phyloP scores from a whole-genome alignment of 2,797 vertebrate species.

The Bucorvus abyssinicus region DNA sequence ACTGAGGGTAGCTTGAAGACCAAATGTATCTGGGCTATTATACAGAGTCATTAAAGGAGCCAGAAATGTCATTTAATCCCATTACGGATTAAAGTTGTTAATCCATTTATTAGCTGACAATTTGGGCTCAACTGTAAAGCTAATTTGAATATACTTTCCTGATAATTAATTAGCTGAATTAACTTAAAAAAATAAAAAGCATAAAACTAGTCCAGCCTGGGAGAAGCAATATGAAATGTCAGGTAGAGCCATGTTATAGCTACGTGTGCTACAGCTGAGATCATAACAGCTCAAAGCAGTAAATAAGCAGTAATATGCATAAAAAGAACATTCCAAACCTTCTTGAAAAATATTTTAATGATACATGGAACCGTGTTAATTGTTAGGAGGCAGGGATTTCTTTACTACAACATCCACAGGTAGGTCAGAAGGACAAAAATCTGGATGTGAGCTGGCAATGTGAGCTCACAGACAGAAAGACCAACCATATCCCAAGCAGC shows the following conservation, averaged over 20 bases:
- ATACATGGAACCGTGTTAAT: background rate
- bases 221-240: background rate
- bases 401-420: background rate
- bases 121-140: background rate
- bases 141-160: background rate
- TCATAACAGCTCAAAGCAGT: background rate
- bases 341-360: background rate
- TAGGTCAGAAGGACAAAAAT: background rate
- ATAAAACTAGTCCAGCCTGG: background rate
- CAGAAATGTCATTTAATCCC: background rate
- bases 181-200: background rate
- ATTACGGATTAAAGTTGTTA: background rate
- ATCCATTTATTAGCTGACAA: background rate
- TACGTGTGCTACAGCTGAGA: background rate
- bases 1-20: background rate
- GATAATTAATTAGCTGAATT: background rate
- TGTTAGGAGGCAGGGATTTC: background rate
- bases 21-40: background rate
- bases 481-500: accelerated
- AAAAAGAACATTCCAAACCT: background rate
- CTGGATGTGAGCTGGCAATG: background rate
- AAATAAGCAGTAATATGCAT: background rate
- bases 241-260: background rate
- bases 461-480: accelerated
- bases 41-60: background rate